Percentiles rank a stretch among this genome's conserved stretches.
These are phyloP conservation scores for Sarcoramphus papa DNA, from an alignment of 2,797 vertebrate genomes.

Conservation along the genomic window DNA sequence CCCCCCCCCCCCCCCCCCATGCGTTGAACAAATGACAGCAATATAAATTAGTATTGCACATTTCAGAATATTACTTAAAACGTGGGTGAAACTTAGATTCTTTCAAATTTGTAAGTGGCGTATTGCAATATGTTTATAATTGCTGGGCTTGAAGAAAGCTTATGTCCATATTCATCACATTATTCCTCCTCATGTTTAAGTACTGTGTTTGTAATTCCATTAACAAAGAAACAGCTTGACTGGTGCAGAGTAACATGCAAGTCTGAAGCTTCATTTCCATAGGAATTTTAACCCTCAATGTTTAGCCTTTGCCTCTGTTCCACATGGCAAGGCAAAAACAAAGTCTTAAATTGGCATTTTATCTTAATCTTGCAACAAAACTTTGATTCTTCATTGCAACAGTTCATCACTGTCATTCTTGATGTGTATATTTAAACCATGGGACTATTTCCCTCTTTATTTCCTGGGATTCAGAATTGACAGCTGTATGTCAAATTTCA, in stretches of 20 bases:
- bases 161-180: constrained; percentile 10
- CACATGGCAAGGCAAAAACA: background rate
- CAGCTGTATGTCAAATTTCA: constrained; percentile 1
- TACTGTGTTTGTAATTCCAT: background rate
- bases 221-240: constrained; percentile 48
- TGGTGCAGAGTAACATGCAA: constrained; percentile 67
- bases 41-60: background rate
- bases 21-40: background rate
- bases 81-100: background rate
- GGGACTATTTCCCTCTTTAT: background rate
- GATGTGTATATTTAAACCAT: background rate
- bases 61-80: background rate
- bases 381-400: background rate
- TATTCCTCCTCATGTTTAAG: background rate
- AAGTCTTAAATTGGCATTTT: constrained; percentile 20
- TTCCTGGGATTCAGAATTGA: constrained; percentile 1
- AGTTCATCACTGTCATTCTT: constrained; percentile 6
- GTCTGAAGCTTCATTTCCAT: constrained; percentile 13
- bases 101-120: background rate
- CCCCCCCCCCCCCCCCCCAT: no score
- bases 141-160: constrained; percentile 2
- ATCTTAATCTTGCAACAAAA: background rate
- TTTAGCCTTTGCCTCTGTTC: constrained; percentile 1
- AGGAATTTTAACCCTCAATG: background rate
- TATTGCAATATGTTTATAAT: background rate